phyloP scores from a whole-genome alignment of 2,888 invertebrate species.

The Timandra comae region DNA sequence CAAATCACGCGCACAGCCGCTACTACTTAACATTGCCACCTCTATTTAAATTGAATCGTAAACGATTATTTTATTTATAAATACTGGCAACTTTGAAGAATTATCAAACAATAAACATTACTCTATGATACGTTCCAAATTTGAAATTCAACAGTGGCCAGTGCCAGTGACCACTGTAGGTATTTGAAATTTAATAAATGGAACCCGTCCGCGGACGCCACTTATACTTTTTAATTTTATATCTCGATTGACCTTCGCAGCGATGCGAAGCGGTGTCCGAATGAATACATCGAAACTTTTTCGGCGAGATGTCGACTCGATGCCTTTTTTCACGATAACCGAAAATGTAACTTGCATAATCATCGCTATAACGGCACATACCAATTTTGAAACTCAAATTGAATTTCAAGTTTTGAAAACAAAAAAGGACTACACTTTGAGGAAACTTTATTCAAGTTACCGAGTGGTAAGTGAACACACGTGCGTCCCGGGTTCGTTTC shows the following conservation, averaged over 20 bases:
- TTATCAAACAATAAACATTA: too few relatives aligned
- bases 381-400: conserved; percentile 17
- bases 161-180: too few relatives aligned
- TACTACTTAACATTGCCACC: too few relatives aligned
- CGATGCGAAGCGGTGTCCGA: conserved; percentile 43
- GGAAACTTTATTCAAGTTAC: conserved; percentile 58
- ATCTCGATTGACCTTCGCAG: conserved; percentile 68
- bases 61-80: too few relatives aligned
- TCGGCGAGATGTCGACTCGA: conserved; percentile 30
- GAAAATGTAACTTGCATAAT: conserved; percentile 22
- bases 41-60: too few relatives aligned
- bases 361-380: conserved; percentile 13
- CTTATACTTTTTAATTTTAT: conserved; percentile 76
- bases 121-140: conserved; percentile 32
- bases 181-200: conserved; percentile 73
- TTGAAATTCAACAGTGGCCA: conserved; percentile 67
- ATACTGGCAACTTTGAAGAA: background rate
- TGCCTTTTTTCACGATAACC: conserved; percentile 38
- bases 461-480: conserved; percentile 65
- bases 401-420: conserved; percentile 19
- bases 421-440: conserved; percentile 23
- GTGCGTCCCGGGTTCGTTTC: conserved; percentile 62
- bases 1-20: too few relatives aligned
- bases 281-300: conserved; percentile 63
- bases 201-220: conserved; percentile 42